phyloP scores from a whole-genome alignment of 2,113 vertebrate species.

The Lepisosteus osseus region DNA sequence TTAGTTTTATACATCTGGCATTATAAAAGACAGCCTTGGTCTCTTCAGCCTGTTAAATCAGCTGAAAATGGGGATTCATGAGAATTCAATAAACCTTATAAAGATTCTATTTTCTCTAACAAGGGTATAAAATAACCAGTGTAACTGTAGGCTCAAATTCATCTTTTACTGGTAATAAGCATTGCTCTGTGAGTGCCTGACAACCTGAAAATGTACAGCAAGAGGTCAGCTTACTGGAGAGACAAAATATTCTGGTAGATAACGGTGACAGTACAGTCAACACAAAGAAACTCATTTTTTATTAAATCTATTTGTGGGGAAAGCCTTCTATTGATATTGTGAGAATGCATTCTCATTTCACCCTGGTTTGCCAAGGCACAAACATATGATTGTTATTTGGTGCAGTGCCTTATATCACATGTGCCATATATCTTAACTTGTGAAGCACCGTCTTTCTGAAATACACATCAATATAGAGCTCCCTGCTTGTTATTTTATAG shows the following conservation, averaged over 20 bases:
- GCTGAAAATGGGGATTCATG: background rate
- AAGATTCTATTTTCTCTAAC: conserved; percentile 24
- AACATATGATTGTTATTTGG: conserved; percentile 70
- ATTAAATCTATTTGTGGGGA: conserved; percentile 12
- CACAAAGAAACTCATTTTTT: conserved; percentile 23
- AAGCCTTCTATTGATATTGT: conserved; percentile 52
- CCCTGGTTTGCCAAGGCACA: conserved; percentile 55
- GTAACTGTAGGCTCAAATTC: conserved; percentile 44
- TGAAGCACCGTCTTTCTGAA: background rate
- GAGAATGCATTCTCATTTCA: conserved; percentile 53
- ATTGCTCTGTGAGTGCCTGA: conserved; percentile 48
- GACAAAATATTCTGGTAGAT: conserved; percentile 49
- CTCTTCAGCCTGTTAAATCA: background rate
- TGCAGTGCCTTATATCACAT: conserved; percentile 55
- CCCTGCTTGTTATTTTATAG: background rate
- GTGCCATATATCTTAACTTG: conserved; percentile 48
- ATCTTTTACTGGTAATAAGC: conserved; percentile 56
- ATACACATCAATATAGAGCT: conserved; percentile 1
- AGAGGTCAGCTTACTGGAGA: conserved; percentile 43
- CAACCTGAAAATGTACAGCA: conserved; percentile 45
- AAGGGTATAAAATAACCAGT: conserved; percentile 39
- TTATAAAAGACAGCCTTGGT: background rate
- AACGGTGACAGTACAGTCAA: conserved; percentile 33
- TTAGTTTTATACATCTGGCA: background rate
- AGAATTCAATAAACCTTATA: conserved; percentile 46